These are phyloP conservation scores for Pristionchus entomophagus DNA, from an alignment of 2,888 invertebrate genomes.

Conservation along the genomic window DNA sequence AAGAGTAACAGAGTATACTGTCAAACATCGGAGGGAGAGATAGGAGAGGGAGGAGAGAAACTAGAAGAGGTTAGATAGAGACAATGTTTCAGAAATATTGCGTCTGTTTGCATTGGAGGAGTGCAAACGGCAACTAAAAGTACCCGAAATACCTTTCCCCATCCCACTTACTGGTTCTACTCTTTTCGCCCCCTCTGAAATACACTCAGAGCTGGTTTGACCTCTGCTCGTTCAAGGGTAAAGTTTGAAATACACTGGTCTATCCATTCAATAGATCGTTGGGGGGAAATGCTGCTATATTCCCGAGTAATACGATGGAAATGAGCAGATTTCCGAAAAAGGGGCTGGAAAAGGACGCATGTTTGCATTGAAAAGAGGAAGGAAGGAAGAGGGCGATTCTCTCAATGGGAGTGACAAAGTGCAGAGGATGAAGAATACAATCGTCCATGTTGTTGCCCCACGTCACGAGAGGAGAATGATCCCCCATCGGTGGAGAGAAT, in stretches of 20 bases:
- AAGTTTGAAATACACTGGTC: background rate
- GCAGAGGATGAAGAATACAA: background rate
- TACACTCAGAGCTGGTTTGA: slow-evolving; percentile 6
- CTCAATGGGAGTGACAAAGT: background rate
- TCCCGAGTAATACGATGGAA: background rate
- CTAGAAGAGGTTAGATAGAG: background rate
- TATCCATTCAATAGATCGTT: background rate
- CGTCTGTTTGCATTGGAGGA: background rate
- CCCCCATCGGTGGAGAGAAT: background rate
- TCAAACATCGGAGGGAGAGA: background rate
- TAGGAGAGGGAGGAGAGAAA: background rate
- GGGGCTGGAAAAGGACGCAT: background rate
- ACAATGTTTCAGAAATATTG: background rate
- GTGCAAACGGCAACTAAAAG: background rate
- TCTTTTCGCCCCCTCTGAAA: background rate
- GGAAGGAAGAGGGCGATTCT: background rate
- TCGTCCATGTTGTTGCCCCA: background rate
- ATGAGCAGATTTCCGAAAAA: background rate
- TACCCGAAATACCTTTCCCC: background rate
- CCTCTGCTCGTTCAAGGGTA: background rate
- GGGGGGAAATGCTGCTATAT: background rate
- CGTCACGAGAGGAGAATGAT: no score
- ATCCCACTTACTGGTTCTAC: background rate
- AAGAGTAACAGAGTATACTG: background rate
- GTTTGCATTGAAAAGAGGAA: background rate